Base-by-base conservation (phyloP, 2,797 vertebrate species). In the Merluccius polli region DNA sequence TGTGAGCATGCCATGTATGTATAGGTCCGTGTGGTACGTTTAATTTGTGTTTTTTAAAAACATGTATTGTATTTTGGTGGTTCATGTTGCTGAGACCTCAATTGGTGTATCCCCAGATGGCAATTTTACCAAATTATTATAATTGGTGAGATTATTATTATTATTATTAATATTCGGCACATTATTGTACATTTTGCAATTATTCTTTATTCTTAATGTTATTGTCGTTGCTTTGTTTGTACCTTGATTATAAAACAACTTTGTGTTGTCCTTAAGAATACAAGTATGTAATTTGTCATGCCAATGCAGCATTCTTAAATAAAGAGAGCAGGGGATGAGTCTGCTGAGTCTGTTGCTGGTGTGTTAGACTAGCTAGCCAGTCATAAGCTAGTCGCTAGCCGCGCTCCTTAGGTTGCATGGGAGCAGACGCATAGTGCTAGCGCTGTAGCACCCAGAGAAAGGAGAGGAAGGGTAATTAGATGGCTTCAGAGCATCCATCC, bases 401-500 rank as follows among this genome's bases (percentile, higher is more conserved):
- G n/a, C 12, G 48, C 52, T 0, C 1, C 52, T 6, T 9, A 24
- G 52, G 52, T 59, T 13, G 12, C 52, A 24, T 24, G n/a, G 52
- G 52, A 59, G 52, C 52, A 59, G 52, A 3, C 7, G 52, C 52
- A 13, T 24, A 24, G 21, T 10, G 65, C 65, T 68, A 31, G 65
- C 15, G 4, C 65, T 68, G 65, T 31, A 41, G 21, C 30, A 31
- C 24, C 11, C 36, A 67, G 59, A 18, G 63, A 27, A 1, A 30
- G 31, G n/a, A 18, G 73, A 71, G 70, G 67, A n/a, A 48, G 77
- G 78, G 79, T 93, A 93, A 94, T 94, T 92, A 93, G 90, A 92
- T 92, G 86, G 52, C 92, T 89, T 89, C 79, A 88, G 84, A 85
- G 84, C 90, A 91, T 93, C 90, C 87, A 89, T 91, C 91, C 89